Conservation (phyloP, 2,888 invertebrate genomes). For the Netelia inedita region DNA sequence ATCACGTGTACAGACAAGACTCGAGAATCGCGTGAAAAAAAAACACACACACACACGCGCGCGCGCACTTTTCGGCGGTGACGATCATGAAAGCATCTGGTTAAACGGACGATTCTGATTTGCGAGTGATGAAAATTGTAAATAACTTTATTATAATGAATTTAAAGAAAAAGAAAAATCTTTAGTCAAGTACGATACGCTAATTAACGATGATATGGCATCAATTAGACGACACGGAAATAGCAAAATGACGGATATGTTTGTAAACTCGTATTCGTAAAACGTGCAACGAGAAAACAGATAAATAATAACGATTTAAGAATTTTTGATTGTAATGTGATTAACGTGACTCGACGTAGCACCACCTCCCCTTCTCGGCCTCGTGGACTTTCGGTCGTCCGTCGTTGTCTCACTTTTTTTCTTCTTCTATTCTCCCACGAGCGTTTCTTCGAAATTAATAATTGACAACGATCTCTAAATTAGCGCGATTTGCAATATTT, state of each 20-base stretch:
- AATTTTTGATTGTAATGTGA: conserved; percentile 27
- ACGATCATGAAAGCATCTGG: conserved; percentile 43
- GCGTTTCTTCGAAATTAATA: background rate
- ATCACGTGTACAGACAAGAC: conserved; percentile 57
- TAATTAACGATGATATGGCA: conserved; percentile 32
- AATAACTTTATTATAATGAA: conserved; percentile 69
- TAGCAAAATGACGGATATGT: conserved; percentile 18
- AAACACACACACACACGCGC: background rate
- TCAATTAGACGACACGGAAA: conserved; percentile 8
- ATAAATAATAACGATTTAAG: conserved; percentile 24
- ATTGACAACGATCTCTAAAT: background rate
- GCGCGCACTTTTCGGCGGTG: conserved; percentile 2
- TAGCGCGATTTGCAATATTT: conserved; percentile 32
- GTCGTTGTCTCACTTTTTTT: conserved; percentile 2
- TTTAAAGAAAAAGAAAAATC: conserved; percentile 27
- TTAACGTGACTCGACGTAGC: conserved; percentile 16
- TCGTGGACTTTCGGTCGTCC: conserved; percentile 15
- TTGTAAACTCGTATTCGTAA: conserved; percentile 32
- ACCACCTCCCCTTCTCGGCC: background rate
- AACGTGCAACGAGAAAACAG: conserved; percentile 7
- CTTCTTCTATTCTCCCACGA: conserved; percentile 5
- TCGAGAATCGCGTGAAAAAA: conserved; percentile 3
- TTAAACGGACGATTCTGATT: conserved; percentile 50
- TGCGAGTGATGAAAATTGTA: conserved; percentile 59
- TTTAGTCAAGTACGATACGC: conserved; percentile 32